phyloP scores from a whole-genome alignment of 2,113 vertebrate genomes.

The Rhynchomys soricoides region DNA sequence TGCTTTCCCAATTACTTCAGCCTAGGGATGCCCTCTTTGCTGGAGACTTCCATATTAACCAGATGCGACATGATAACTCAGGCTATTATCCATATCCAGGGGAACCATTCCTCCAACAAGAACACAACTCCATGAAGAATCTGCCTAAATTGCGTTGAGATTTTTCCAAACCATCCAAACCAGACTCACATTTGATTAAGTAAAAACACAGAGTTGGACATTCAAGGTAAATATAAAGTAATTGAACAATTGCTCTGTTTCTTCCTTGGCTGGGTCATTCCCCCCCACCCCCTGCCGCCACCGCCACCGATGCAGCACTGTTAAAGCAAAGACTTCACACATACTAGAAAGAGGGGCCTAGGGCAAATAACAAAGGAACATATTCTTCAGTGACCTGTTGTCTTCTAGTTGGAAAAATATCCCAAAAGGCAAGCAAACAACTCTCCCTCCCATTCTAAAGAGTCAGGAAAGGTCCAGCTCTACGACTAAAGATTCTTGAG shows the following conservation, averaged over 20 bases:
- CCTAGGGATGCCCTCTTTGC: background rate
- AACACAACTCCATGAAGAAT: background rate
- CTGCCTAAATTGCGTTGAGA: background rate
- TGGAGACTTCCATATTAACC: background rate
- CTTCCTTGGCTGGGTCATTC: background rate
- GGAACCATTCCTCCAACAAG: background rate
- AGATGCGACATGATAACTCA: background rate
- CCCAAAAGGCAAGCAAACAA: background rate
- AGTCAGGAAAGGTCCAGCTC: background rate
- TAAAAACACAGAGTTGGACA: slow-evolving; percentile 1
- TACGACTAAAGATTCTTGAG: background rate
- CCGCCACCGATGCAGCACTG: background rate
- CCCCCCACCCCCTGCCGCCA: no score
- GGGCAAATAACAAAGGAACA: background rate
- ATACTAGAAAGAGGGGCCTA: background rate
- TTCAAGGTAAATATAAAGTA: background rate
- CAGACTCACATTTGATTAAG: background rate
- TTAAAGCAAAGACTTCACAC: background rate
- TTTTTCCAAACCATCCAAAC: background rate
- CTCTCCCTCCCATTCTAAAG: rapidly evolving
- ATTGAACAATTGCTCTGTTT: background rate
- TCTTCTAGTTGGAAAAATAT: background rate
- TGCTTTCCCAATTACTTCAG: background rate
- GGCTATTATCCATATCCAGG: slow-evolving; percentile 1
- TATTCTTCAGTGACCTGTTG: background rate